Conservation (phyloP, 2,888 invertebrate species). For the Diarsia dahlii region DNA sequence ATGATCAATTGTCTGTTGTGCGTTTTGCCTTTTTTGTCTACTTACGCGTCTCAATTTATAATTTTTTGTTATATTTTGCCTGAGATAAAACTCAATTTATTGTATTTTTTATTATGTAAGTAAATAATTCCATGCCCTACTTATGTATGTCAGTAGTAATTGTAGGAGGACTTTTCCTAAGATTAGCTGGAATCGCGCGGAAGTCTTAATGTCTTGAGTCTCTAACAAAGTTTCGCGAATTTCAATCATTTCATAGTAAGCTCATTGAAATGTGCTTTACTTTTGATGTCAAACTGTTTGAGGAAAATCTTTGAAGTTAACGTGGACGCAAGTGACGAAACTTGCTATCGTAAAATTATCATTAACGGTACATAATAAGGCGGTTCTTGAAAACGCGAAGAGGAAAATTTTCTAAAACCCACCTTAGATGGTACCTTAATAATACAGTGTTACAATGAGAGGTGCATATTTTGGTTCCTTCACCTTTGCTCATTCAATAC, state of each 20-base stretch:
- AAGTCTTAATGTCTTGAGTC: constrained; percentile 40
- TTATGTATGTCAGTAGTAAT: background rate
- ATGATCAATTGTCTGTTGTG: too few relatives aligned
- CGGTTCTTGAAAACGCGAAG: background rate
- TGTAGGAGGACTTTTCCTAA: background rate
- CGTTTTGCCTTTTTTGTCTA: too few relatives aligned
- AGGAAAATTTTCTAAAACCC: constrained; percentile 23
- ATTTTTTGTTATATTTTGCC: too few relatives aligned
- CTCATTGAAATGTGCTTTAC: constrained; percentile 24
- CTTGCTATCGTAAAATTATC: constrained; percentile 22
- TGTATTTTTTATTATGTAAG: background rate
- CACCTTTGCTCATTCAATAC: constrained; percentile 4
- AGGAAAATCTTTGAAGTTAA: constrained; percentile 32
- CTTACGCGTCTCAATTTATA: too few relatives aligned
- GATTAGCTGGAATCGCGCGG: constrained; percentile 11
- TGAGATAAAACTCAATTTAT: too few relatives aligned
- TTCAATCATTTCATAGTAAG: constrained; percentile 53
- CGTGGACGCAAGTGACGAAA: constrained; percentile 5
- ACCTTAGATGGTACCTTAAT: constrained; percentile 4
- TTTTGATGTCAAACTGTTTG: constrained; percentile 51
- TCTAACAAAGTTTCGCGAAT: constrained; percentile 35
- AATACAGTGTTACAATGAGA: constrained; percentile 15
- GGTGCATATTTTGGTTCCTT: background rate
- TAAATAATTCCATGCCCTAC: background rate
- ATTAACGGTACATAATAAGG: constrained; percentile 24